phyloP scores from a whole-genome alignment of 2,888 invertebrate species.

The Tachina grossa region DNA sequence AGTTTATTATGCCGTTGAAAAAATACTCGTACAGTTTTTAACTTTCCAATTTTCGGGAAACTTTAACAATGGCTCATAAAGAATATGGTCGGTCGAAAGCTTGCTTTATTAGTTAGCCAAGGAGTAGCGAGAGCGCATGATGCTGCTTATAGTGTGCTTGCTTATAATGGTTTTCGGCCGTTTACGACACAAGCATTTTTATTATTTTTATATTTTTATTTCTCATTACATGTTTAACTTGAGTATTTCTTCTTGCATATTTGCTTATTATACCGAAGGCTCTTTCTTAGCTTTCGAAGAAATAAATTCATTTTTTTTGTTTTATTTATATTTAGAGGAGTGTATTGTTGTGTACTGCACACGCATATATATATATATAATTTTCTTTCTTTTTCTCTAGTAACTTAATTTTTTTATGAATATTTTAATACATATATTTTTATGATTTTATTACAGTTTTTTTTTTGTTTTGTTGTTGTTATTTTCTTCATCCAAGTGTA shows the following conservation, averaged over 20 bases:
- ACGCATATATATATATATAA: no score
- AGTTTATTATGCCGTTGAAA: slow-evolving; percentile 28
- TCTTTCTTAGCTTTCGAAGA: slow-evolving; percentile 32
- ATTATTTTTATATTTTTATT: slow-evolving; percentile 13
- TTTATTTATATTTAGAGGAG: neutral
- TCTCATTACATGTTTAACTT: slow-evolving; percentile 20
- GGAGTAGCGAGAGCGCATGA: slow-evolving; percentile 17
- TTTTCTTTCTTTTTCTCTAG: slow-evolving; percentile 15
- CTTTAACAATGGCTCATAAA: slow-evolving; percentile 67
- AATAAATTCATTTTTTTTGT: slow-evolving; percentile 11
- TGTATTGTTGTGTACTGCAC: neutral
- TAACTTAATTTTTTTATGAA: slow-evolving; percentile 51
- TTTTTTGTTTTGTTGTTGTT: slow-evolving; percentile 13
- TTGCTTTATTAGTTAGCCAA: neutral
- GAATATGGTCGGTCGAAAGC: slow-evolving; percentile 54
- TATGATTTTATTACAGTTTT: slow-evolving; percentile 42
- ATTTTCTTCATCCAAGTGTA: neutral
- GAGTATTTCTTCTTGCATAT: neutral
- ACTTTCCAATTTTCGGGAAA: slow-evolving; percentile 65
- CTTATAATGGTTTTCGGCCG: slow-evolving; percentile 36
- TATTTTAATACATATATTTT: slow-evolving; percentile 57
- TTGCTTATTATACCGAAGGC: slow-evolving; percentile 32
- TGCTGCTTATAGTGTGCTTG: slow-evolving; percentile 17
- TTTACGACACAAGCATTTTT: slow-evolving; percentile 60
- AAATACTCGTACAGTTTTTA: neutral